Evolutionary conservation across 1,140 invertebrate genomes (phyloP).

Genomic region (Probaryconus sp.): DNA sequence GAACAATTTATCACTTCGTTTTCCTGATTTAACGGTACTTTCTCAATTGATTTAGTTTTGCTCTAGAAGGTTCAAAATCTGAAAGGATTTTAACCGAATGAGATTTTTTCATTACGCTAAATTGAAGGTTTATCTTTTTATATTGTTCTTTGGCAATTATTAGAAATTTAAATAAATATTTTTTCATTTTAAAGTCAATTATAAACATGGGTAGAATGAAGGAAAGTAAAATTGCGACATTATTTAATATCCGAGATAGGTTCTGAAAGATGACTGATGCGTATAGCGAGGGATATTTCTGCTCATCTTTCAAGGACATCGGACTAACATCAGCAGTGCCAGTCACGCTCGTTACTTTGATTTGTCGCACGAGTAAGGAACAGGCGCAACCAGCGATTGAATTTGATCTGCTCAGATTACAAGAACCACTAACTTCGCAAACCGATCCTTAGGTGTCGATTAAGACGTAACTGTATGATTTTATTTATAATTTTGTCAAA

Average conservation of each 20-base stretch:
- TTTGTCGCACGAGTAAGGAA: slow-evolving; percentile 53
- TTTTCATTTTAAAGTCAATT: background rate
- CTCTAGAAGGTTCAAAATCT: no score
- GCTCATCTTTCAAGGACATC: background rate
- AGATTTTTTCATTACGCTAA: no score
- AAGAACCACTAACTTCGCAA: slow-evolving; percentile 40
- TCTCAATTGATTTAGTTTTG: no score
- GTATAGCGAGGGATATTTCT: slow-evolving; percentile 1
- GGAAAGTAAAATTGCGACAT: slow-evolving; percentile 29
- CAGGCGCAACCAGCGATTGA: slow-evolving; percentile 49
- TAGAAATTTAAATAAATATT: slow-evolving; percentile 1
- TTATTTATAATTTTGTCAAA: no score
- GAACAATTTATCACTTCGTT: no score
- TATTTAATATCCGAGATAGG: slow-evolving; percentile 9
- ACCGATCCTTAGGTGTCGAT: slow-evolving; percentile 25
- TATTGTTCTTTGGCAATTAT: background rate
- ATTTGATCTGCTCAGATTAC: slow-evolving; percentile 40
- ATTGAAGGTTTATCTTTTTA: background rate
- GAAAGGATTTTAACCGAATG: no score
- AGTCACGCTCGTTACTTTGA: slow-evolving; percentile 54
- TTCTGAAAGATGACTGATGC: slow-evolving; percentile 21
- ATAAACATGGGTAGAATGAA: slow-evolving; percentile 10
- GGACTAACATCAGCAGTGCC: slow-evolving; percentile 17
- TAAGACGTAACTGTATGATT: slow-evolving; percentile 16
- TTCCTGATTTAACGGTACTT: no score